Evolutionary conservation across 2,888 invertebrate genomes (phyloP).

Genomic region (Antheraea assamensis): DNA sequence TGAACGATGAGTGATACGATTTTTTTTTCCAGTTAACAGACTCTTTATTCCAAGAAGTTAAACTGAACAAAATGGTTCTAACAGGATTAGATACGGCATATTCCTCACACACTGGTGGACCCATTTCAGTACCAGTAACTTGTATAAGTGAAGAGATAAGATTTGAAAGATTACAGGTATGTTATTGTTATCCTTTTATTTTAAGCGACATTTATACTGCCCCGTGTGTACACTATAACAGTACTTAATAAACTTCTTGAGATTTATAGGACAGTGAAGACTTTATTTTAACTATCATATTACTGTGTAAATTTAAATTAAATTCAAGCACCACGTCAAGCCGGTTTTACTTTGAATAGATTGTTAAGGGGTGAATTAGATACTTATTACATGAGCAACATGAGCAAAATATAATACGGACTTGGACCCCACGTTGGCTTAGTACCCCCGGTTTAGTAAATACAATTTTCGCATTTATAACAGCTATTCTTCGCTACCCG

Average conservation of each 20-base stretch:
- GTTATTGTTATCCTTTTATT: not conserved
- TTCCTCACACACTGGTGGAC: conserved; percentile 56
- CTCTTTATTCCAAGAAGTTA: not conserved
- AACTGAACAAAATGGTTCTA: conserved; percentile 36
- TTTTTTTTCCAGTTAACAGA: not conserved
- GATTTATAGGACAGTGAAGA: no score
- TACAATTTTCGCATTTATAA: no score
- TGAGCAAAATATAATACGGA: no score
- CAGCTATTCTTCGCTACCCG: no score
- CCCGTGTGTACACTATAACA: not conserved
- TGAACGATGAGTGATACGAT: not conserved
- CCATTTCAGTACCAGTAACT: conserved; percentile 36
- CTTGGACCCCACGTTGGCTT: no score
- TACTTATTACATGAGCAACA: no score
- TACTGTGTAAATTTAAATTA: no score
- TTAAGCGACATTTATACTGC: not conserved
- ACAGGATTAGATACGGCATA: conserved; percentile 61
- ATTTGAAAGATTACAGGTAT: conserved; percentile 53
- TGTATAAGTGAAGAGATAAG: conserved; percentile 50
- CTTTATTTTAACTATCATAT: no score
- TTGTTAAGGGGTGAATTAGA: no score
- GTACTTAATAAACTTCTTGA: not conserved
- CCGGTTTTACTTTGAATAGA: no score
- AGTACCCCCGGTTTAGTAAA: no score
- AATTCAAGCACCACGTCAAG: no score